phyloP scores from a whole-genome alignment of 2,797 vertebrate species.

The Tinamus major region DNA sequence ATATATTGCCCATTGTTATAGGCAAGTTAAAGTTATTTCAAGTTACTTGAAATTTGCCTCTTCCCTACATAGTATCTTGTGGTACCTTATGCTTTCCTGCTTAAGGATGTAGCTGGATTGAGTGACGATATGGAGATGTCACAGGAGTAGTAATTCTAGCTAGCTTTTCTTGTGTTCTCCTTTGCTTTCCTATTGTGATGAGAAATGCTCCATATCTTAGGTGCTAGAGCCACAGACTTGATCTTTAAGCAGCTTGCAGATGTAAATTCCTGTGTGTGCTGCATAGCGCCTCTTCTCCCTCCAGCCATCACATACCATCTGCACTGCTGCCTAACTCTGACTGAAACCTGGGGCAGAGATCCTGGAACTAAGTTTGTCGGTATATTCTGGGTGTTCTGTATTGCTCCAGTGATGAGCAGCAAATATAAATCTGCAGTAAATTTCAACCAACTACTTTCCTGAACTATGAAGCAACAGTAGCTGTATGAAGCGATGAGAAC shows the following conservation, averaged over 20 bases:
- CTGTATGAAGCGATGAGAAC: background rate
- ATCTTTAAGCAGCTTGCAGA: background rate
- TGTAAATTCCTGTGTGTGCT: background rate
- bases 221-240: background rate
- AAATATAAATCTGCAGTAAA: background rate
- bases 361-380: background rate
- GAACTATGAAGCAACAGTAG: background rate
- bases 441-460: background rate
- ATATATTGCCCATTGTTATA: background rate
- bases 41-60: background rate
- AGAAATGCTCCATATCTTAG: background rate
- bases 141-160: background rate
- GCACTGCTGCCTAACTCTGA: background rate
- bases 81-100: rapidly evolving
- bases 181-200: background rate
- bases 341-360: background rate
- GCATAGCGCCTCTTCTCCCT: background rate
- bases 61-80: background rate
- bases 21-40: background rate
- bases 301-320: too few species aligned
- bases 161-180: background rate
- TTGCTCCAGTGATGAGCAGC: background rate
- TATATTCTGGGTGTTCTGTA: background rate
- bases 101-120: background rate
- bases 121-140: background rate